A percentile compares a stretch with the other conserved stretches of the same genome.
Conservation (phyloP, 2,888 invertebrate genomes). For the Cantharis rustica region DNA sequence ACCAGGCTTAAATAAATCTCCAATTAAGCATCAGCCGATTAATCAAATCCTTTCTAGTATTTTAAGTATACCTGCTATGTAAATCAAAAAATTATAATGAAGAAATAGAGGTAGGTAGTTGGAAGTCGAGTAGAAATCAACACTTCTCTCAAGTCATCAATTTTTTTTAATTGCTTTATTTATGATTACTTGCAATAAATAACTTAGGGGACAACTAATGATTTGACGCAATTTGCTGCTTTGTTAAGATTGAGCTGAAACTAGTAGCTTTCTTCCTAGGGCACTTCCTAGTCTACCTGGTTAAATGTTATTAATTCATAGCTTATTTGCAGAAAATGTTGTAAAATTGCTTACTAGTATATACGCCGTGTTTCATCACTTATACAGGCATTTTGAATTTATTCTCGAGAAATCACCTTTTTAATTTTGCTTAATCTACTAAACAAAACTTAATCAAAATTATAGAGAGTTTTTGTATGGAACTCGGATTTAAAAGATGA, state of each 20-base stretch:
- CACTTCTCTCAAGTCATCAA: neutral
- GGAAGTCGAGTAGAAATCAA: neutral
- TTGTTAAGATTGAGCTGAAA: conserved; percentile 8
- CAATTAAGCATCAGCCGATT: neutral
- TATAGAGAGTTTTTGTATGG: too few relatives aligned
- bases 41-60: too few relatives aligned
- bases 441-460: too few relatives aligned
- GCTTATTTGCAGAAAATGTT: conserved; percentile 18
- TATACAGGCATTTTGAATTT: neutral
- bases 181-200: neutral
- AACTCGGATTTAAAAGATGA: too few relatives aligned
- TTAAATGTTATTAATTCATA: conserved; percentile 22
- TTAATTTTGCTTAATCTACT: too few relatives aligned
- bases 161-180: neutral
- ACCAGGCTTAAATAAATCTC: neutral
- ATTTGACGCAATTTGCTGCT: conserved; percentile 12
- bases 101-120: neutral
- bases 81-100: neutral
- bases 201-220: neutral
- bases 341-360: conserved; percentile 19
- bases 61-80: neutral
- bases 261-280: conserved; percentile 11
- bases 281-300: conserved; percentile 15
- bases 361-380: conserved; percentile 24
- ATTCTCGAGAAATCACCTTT: too few relatives aligned